These are phyloP conservation scores for Tineola bisselliella DNA, from an alignment of 2,888 invertebrate species.

Conservation along the genomic window DNA sequence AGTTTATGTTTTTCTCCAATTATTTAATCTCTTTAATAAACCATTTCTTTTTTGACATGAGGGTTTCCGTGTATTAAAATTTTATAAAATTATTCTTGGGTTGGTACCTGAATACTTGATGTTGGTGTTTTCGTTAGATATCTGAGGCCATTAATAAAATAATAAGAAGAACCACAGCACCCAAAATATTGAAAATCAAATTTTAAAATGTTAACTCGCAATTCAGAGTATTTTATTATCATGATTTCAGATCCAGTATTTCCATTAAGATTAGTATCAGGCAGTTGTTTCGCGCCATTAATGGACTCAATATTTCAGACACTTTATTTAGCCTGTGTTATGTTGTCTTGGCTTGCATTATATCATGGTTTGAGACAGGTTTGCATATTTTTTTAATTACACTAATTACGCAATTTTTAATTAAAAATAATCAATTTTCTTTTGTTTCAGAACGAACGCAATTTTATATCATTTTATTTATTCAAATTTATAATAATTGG, in stretches of 20 bases:
- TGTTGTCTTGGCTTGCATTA: slow-evolving; percentile 94
- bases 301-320: slow-evolving; percentile 91
- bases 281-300: slow-evolving; percentile 92
- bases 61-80: no score
- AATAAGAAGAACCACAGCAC: no score
- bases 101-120: no score
- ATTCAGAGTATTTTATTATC: not conserved
- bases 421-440: not conserved
- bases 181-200: no score
- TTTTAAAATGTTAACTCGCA: not conserved
- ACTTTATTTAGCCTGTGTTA: slow-evolving; percentile 84
- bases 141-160: no score
- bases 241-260: slow-evolving; percentile 86
- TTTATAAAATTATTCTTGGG: no score
- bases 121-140: no score
- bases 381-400: not conserved
- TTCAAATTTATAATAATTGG: slow-evolving; percentile 90
- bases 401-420: not conserved
- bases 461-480: slow-evolving; percentile 86
- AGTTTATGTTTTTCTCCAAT: no score
- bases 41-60: no score
- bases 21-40: no score
- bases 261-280: slow-evolving; percentile 87
- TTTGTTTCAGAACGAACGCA: slow-evolving; percentile 81
- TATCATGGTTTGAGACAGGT: slow-evolving; percentile 96